Evolutionary conservation across 2,888 invertebrate genomes (phyloP), one percentile per base, ranked within the genome.

Genomic region (Phragmatobia fuliginosa): DNA sequence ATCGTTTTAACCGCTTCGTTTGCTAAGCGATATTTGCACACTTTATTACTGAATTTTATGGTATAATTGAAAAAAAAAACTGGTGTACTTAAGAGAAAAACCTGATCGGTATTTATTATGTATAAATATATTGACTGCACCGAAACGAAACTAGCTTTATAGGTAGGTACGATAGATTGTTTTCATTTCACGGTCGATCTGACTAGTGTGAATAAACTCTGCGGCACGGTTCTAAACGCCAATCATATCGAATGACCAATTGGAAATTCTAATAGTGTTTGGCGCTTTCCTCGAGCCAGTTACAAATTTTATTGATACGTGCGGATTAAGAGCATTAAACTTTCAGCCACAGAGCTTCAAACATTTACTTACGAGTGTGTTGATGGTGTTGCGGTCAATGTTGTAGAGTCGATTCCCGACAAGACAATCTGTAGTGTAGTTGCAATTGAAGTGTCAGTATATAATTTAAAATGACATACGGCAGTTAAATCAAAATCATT

Each of bases 201-300:
- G 78, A 85, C 83, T 85, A 85, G 84, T 88, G 87, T 87, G 85
- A 89, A 88, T 87, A 87, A 87, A 88, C 87, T 86, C 83, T 64
- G 70, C 73, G 79, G 77, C 80, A 80, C 79, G 82, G 83, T 83
- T 86, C 82, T 83, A 83, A 88, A 88, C 88, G 89, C 84, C 86
- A 88, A 87, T 87, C 83, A 84, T 85, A 84, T 85, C 80, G 83
- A 86, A 85, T 83, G 80, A 76, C 77, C 80, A 84, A 87, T 87
- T 85, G 79, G 79, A 83, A 85, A 83, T 86, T 87, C 83, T 81
- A 88, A 87, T 83, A 78, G 76, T 76, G 75, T 73, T 78, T 78
- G 79, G 78, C 70, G 78, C 86, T 86, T 87, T 81, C 77, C 79
- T 72, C 72, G 70, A 76, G 68, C 72, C 60, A 74, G 69, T 79